Conservation (phyloP, 2,888 invertebrate species). For the Pachliopta kotzebuea region DNA sequence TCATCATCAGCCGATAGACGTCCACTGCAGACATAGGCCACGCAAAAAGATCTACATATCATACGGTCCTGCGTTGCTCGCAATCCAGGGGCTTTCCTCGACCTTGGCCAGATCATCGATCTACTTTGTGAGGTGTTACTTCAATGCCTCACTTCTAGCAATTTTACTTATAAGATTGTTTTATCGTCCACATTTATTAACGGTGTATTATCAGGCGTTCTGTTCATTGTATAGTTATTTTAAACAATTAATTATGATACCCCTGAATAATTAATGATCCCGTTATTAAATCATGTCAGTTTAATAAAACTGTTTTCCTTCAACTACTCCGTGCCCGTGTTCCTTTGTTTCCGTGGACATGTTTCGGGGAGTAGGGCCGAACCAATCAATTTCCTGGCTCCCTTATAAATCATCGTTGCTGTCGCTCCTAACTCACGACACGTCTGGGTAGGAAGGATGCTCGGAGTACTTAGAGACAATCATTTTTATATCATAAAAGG, state of each 20-base stretch:
- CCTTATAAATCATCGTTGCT: slow-evolving; percentile 68
- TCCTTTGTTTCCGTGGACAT: slow-evolving; percentile 56
- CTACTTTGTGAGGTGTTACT: no score
- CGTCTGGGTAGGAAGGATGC: slow-evolving; percentile 45
- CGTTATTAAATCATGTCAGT: slow-evolving; percentile 27
- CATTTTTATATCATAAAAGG: slow-evolving; percentile 7
- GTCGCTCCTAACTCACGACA: slow-evolving; percentile 47
- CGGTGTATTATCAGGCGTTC: neutral
- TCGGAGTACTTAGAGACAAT: slow-evolving; percentile 46
- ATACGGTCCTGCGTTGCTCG: no score
- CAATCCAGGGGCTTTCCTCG: no score
- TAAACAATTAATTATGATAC: slow-evolving; percentile 6
- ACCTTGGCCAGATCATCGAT: no score
- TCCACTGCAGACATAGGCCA: no score
- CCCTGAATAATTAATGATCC: slow-evolving; percentile 27
- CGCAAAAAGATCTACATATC: no score
- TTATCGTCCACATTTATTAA: neutral
- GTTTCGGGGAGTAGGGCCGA: slow-evolving; percentile 51
- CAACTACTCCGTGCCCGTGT: slow-evolving; percentile 39
- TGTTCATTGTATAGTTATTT: neutral
- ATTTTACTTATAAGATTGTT: neutral
- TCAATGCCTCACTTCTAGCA: neutral
- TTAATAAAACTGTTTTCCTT: slow-evolving; percentile 35
- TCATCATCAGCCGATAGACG: no score
- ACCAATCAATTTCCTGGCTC: slow-evolving; percentile 67